Percentiles rank a stretch among this genome's conserved stretches.
Evolutionary conservation across 1,140 invertebrate species (phyloP).

Genomic region (Eriosoma lanigerum): DNA sequence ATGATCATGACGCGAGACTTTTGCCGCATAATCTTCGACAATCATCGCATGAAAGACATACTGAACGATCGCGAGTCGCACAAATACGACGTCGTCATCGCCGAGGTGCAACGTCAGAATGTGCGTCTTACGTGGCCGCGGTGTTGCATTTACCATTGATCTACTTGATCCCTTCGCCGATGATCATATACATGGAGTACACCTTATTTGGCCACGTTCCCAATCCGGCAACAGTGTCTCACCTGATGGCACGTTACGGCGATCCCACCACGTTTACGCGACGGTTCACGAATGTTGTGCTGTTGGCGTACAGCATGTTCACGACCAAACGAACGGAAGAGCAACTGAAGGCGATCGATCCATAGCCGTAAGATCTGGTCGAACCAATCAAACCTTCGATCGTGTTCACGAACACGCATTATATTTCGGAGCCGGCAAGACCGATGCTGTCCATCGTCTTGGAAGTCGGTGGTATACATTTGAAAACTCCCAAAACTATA

Average conservation of each 20-base stretch:
- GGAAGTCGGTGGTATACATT: conserved; percentile 57
- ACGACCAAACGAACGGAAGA: neutral
- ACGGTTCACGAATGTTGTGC: neutral
- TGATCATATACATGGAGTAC: neutral
- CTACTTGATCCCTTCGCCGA: neutral
- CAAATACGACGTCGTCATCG: neutral
- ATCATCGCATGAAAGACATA: neutral
- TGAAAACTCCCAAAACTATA: conserved; percentile 54
- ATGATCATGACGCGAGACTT: neutral
- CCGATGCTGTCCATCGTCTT: conserved; percentile 55
- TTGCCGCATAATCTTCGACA: neutral
- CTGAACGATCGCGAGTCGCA: neutral
- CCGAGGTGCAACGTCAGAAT: neutral
- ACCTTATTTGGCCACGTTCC: neutral
- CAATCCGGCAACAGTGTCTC: neutral
- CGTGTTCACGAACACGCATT: conserved; percentile 58
- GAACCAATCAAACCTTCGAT: neutral
- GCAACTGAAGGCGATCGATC: neutral
- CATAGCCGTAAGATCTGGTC: neutral
- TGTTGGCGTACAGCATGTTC: neutral
- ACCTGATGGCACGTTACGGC: neutral
- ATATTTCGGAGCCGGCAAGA: conserved; percentile 52
- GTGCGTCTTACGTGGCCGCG: neutral
- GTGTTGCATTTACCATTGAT: neutral
- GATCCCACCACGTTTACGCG: neutral